These are phyloP conservation scores for Clitarchus hookeri DNA, from an alignment of 2,888 invertebrate genomes.

Conservation along the genomic window DNA sequence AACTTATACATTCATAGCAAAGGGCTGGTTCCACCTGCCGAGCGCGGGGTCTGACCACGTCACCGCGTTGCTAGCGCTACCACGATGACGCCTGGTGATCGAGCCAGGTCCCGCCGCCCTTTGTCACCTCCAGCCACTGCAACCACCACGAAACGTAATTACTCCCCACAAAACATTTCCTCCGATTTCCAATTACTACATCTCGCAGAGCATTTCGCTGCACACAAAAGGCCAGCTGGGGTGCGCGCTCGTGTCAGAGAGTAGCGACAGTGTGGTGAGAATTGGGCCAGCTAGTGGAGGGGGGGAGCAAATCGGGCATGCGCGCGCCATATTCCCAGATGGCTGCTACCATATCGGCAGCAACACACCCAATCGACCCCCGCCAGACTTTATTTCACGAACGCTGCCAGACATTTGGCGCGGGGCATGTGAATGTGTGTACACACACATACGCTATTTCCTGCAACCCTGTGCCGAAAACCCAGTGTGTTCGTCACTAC, in stretches of 20 bases:
- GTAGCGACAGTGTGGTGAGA: too few relatives aligned
- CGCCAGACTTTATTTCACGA: neutral
- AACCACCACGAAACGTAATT: neutral
- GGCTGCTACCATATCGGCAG: neutral
- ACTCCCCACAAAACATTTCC: constrained; percentile 10
- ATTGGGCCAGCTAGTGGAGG: too few relatives aligned
- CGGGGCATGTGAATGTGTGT: neutral
- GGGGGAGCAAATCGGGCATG: neutral
- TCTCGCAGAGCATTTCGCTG: neutral
- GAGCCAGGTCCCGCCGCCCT: neutral
- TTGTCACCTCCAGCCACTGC: neutral
- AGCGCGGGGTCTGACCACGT: neutral
- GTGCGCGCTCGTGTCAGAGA: too few relatives aligned
- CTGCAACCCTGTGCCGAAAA: too few relatives aligned
- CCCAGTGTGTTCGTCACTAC: too few relatives aligned
- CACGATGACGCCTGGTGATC: neutral
- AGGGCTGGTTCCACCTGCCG: too few relatives aligned
- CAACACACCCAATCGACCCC: neutral
- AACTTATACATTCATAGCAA: too few relatives aligned
- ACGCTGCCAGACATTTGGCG: neutral
- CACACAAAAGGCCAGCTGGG: neutral
- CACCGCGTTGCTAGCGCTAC: neutral
- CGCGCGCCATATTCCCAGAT: neutral
- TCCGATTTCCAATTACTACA: constrained; percentile 14
- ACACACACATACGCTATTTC: too few relatives aligned